Evolutionary conservation across 2,888 invertebrate species (phyloP).

Genomic region (Caenorhabditis uteleia): DNA sequence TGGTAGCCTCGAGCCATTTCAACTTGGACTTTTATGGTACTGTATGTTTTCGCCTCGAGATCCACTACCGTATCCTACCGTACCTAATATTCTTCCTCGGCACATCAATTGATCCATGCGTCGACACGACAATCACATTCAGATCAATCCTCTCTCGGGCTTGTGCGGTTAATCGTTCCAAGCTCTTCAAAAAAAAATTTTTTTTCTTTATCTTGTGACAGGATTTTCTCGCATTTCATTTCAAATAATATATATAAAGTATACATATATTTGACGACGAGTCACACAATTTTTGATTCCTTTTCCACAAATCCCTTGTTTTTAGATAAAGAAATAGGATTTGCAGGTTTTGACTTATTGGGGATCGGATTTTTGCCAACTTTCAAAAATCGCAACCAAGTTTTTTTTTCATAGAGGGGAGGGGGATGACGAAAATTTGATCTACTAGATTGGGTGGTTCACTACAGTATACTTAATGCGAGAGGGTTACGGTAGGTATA

Average conservation of each 20-base stretch:
- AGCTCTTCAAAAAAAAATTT: too few relatives aligned
- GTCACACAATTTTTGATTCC: too few relatives aligned
- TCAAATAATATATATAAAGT: too few relatives aligned
- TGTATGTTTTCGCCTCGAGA: not conserved
- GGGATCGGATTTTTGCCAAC: too few relatives aligned
- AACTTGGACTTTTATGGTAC: conserved; percentile 2
- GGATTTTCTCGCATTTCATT: not conserved
- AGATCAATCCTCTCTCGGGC: conserved; percentile 52
- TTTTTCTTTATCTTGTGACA: not conserved
- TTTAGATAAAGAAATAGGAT: conserved; percentile 2
- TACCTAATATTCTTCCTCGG: conserved; percentile 44
- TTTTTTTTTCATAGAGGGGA: too few relatives aligned
- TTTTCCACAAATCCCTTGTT: not conserved
- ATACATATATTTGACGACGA: too few relatives aligned
- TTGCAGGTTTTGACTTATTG: too few relatives aligned
- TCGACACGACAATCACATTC: conserved; percentile 54
- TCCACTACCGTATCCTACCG: not conserved
- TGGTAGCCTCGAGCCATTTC: not conserved
- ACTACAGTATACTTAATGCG: too few relatives aligned
- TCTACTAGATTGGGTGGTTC: too few relatives aligned
- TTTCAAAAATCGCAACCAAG: too few relatives aligned
- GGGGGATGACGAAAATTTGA: too few relatives aligned
- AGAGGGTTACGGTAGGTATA: too few relatives aligned
- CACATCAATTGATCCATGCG: conserved; percentile 52
- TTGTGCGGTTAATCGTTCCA: conserved; percentile 45